These are phyloP conservation scores for Sesia bembeciformis DNA, from an alignment of 2,888 invertebrate species.

Conservation along the genomic window DNA sequence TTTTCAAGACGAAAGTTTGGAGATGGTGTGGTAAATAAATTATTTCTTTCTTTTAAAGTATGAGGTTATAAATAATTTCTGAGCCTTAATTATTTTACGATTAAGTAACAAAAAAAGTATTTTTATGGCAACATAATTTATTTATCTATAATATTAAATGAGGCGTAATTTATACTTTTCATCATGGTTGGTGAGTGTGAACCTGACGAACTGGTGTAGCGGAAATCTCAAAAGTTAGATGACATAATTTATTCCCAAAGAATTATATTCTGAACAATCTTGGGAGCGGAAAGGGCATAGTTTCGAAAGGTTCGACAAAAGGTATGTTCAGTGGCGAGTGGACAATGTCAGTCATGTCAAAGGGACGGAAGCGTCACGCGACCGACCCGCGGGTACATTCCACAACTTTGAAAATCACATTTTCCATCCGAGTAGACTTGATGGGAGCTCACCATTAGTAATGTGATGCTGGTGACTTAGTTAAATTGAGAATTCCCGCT, in stretches of 20 bases:
- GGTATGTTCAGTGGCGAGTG: conserved; percentile 3
- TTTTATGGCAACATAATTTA: too few relatives aligned
- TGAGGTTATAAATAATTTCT: too few relatives aligned
- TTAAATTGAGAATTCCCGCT: not conserved
- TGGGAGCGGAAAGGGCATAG: conserved; percentile 2
- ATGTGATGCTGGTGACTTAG: conserved; percentile 11
- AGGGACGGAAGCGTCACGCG: conserved; percentile 5
- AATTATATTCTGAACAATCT: not conserved
- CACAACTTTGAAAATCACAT: conserved; percentile 28
- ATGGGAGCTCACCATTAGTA: conserved; percentile 14
- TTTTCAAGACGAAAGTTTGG: too few relatives aligned
- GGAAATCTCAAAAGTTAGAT: too few relatives aligned
- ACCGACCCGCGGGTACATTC: conserved; percentile 17
- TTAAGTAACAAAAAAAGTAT: too few relatives aligned
- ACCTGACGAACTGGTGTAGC: too few relatives aligned
- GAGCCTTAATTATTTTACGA: too few relatives aligned
- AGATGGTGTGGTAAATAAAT: too few relatives aligned
- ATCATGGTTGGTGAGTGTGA: too few relatives aligned
- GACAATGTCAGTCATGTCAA: conserved; percentile 13
- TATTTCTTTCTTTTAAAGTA: too few relatives aligned
- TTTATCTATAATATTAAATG: too few relatives aligned
- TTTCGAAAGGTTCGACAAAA: conserved; percentile 6
- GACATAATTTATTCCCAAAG: not conserved
- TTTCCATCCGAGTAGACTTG: conserved; percentile 19
- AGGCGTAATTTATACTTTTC: too few relatives aligned